Evolutionary conservation across 2,888 invertebrate genomes (phyloP).

Genomic region (Oscheius sp.): DNA sequence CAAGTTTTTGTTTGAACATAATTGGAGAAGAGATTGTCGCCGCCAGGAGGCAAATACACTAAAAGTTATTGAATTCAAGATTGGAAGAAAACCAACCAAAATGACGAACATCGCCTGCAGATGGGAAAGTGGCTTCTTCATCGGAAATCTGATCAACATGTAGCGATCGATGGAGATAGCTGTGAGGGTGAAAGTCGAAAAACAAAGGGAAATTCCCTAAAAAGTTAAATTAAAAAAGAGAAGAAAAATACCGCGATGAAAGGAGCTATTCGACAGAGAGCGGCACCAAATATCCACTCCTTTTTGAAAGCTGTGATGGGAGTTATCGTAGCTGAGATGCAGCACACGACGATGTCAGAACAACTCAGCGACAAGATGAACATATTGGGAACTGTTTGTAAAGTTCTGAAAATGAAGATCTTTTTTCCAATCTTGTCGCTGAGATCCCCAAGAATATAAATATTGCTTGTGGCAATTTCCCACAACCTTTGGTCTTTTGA

Average conservation of each 20-base stretch:
- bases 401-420: constrained; percentile 53
- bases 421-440: no score
- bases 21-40: constrained; percentile 58
- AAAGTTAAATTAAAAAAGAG: constrained; percentile 10
- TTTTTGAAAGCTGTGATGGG: constrained; percentile 68
- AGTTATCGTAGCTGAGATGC: constrained; percentile 67
- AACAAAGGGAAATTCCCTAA: constrained; percentile 61
- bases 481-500: no score
- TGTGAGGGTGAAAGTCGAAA: constrained; percentile 65
- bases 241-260: constrained; percentile 57
- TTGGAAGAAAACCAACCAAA: constrained; percentile 41
- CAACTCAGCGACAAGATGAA: constrained; percentile 66
- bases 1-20: constrained; percentile 62
- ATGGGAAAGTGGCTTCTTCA: constrained; percentile 65
- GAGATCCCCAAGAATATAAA: no score
- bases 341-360: constrained; percentile 68
- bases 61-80: no score
- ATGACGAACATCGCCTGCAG: constrained; percentile 62
- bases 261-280: constrained; percentile 63
- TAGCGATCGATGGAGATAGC: constrained; percentile 66
- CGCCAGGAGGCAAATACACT: constrained; percentile 58
- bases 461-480: no score
- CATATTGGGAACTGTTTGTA: constrained; percentile 69
- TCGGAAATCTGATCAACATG: constrained; percentile 66
- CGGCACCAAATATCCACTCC: constrained; percentile 67